A percentile compares a stretch with the other conserved stretches of the same genome.
Conservation (phyloP, 2,797 vertebrate genomes). For the Sebastes iracundus region DNA sequence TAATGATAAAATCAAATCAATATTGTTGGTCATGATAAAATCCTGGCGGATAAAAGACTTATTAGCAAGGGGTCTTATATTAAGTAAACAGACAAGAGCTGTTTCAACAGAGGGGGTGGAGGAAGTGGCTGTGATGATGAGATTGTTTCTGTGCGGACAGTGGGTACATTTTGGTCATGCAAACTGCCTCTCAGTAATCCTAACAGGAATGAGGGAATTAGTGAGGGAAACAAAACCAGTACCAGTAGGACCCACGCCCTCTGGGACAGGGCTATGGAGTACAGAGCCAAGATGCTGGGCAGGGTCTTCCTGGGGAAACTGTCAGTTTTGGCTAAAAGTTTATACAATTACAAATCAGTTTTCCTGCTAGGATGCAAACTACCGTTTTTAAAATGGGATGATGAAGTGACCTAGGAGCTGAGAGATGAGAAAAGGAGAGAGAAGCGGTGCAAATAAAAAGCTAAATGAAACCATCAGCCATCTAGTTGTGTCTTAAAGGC, state of each 20-base stretch:
- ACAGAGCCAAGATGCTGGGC: neutral
- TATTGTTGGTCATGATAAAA: neutral
- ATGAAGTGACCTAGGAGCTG: neutral
- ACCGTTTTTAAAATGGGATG: neutral
- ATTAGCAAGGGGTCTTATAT: neutral
- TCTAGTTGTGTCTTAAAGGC: conserved; percentile 6
- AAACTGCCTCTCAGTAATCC: neutral
- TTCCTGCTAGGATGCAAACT: neutral
- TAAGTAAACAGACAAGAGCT: neutral
- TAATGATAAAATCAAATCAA: neutral
- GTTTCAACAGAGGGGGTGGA: neutral
- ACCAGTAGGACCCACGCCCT: neutral
- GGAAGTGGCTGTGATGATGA: neutral
- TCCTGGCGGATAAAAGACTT: neutral
- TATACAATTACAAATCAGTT: neutral
- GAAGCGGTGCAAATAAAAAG: neutral
- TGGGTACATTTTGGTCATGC: neutral
- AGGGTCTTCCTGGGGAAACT: neutral
- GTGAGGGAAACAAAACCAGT: neutral
- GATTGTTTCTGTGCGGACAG: neutral
- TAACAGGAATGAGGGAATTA: neutral
- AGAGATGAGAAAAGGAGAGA: neutral
- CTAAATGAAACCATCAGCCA: conserved; percentile 1
- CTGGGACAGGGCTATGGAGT: neutral
- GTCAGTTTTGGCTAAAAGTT: neutral